Evolutionary conservation across 2,797 vertebrate genomes (phyloP).

Genomic region (Pampus argenteus): DNA sequence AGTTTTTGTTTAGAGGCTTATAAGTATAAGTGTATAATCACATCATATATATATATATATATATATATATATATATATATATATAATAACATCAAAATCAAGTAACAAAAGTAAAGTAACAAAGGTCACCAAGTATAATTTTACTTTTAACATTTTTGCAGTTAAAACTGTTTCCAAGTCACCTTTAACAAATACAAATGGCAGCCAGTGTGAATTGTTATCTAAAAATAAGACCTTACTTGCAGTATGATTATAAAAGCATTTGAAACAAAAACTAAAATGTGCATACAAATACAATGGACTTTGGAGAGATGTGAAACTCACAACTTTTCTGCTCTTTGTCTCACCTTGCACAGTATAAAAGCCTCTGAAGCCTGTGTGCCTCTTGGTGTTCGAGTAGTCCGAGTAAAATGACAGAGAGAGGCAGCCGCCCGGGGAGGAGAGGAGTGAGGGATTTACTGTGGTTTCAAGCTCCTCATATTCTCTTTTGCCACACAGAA

Average conservation of each 20-base stretch:
- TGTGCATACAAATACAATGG: background rate
- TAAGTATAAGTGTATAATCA: too few relatives aligned
- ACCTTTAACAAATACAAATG: background rate
- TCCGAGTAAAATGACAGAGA: conserved; percentile 88
- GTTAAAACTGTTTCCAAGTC: background rate
- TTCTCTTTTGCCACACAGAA: conserved; percentile 85
- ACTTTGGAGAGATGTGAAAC: background rate
- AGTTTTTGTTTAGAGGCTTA: too few relatives aligned
- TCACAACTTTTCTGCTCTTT: background rate
- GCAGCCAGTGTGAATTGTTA: conserved; percentile 2
- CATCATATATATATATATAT: too few relatives aligned
- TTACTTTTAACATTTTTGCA: background rate
- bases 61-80: too few relatives aligned
- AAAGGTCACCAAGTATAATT: background rate
- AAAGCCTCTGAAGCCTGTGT: conserved; percentile 92
- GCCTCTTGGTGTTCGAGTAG: conserved; percentile 90
- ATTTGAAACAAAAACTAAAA: conserved; percentile 3
- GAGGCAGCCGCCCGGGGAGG: conserved; percentile 81
- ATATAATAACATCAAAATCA: too few relatives aligned
- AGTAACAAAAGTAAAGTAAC: too few relatives aligned
- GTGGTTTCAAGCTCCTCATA: conserved; percentile 69
- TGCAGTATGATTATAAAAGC: background rate
- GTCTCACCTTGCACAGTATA: conserved; percentile 88
- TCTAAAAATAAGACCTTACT: conserved; percentile 2
- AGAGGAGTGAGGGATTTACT: conserved; percentile 83